Evolutionary conservation across 2,797 vertebrate species (phyloP).

Genomic region (Parotocinclus haroldoi): DNA sequence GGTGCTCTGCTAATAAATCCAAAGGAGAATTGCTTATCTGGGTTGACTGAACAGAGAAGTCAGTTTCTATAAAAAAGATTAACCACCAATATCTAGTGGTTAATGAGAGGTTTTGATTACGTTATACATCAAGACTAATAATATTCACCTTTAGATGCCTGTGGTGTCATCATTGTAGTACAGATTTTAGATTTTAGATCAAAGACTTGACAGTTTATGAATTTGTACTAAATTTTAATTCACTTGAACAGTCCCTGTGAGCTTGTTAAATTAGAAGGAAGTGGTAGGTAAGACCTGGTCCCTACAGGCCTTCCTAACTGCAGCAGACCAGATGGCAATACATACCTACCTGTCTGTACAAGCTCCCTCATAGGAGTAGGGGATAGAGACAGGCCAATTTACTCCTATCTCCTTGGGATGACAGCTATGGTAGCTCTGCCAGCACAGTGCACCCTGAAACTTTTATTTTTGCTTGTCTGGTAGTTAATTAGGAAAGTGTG

Average conservation of each 20-base stretch:
- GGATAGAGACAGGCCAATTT: slow-evolving; percentile 41
- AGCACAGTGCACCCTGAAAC: slow-evolving; percentile 42
- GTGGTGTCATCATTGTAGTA: too few relatives aligned
- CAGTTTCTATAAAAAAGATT: slow-evolving; percentile 15
- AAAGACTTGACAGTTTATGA: too few relatives aligned
- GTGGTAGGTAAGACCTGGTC: slow-evolving; percentile 13
- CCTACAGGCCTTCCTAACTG: slow-evolving; percentile 33
- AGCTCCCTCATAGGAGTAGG: slow-evolving; percentile 36
- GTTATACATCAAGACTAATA: too few relatives aligned
- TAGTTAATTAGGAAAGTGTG: slow-evolving; percentile 54
- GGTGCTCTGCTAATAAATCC: slow-evolving; percentile 11
- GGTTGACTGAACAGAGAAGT: slow-evolving; percentile 11
- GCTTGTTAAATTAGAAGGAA: slow-evolving; percentile 25
- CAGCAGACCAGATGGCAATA: slow-evolving; percentile 42
- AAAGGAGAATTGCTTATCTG: background rate
- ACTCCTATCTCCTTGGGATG: slow-evolving; percentile 31
- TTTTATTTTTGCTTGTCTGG: slow-evolving; percentile 46
- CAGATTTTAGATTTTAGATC: too few relatives aligned
- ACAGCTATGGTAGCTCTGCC: slow-evolving; percentile 22
- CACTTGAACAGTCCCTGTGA: too few relatives aligned
- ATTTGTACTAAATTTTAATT: too few relatives aligned
- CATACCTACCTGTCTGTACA: slow-evolving; percentile 47
- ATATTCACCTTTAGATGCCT: too few relatives aligned
- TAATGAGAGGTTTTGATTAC: too few relatives aligned
- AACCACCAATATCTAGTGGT: background rate